Conservation (phyloP, 2,888 invertebrate species). For the Miltochrista miniata region DNA sequence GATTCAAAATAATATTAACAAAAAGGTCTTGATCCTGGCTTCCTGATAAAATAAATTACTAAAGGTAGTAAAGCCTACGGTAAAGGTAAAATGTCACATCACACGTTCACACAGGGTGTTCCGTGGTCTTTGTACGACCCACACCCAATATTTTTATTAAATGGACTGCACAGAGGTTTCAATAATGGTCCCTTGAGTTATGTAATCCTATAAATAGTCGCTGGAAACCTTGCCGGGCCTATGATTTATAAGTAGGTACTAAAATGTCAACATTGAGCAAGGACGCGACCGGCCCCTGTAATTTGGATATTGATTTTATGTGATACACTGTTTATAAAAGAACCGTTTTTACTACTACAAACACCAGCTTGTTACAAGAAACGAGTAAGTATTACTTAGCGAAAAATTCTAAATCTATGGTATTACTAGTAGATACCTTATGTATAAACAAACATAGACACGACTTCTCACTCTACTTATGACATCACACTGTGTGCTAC, state of each 20-base stretch:
- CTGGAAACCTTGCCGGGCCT: slow-evolving; percentile 8
- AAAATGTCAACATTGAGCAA: slow-evolving; percentile 17
- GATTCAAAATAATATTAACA: slow-evolving; percentile 31
- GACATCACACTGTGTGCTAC: no score
- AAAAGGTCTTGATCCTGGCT: slow-evolving; percentile 21
- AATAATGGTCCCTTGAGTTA: slow-evolving; percentile 11
- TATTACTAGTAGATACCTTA: no score
- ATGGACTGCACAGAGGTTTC: not conserved
- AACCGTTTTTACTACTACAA: slow-evolving; percentile 28
- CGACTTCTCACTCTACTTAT: no score
- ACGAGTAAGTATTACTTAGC: no score
- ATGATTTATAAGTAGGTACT: slow-evolving; percentile 21
- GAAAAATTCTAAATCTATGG: no score
- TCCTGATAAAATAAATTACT: slow-evolving; percentile 30
- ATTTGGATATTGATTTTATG: slow-evolving; percentile 25
- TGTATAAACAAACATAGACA: slow-evolving; percentile 21
- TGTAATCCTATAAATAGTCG: slow-evolving; percentile 12
- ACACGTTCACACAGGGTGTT: no score
- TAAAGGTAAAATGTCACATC: slow-evolving; percentile 9
- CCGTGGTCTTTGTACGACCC: not conserved
- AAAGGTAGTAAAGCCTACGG: slow-evolving; percentile 10
- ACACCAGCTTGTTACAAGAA: no score
- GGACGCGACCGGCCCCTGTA: slow-evolving; percentile 18
- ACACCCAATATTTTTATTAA: not conserved
- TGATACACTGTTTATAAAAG: slow-evolving; percentile 29